phyloP scores from a whole-genome alignment of 2,113 vertebrate species.

The Datnioides undecimradiatus region DNA sequence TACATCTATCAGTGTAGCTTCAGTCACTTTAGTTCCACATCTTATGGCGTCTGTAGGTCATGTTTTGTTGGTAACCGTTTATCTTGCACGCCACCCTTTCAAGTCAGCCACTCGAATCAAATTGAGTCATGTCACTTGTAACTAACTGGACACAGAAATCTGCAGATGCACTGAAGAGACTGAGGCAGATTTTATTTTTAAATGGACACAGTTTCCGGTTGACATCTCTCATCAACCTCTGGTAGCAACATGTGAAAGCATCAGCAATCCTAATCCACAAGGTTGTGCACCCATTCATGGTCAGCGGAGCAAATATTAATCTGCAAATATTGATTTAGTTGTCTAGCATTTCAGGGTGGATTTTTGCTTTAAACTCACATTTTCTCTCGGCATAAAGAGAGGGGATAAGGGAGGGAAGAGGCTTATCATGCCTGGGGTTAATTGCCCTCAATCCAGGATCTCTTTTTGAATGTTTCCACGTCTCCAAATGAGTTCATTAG shows the following conservation, averaged over 20 bases:
- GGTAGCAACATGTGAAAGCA: background rate
- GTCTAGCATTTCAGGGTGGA: conserved; percentile 9
- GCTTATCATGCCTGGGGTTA: conserved; percentile 72
- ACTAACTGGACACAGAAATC: background rate
- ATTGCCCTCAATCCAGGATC: conserved; percentile 76
- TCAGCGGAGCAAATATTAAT: conserved; percentile 33
- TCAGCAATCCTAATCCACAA: background rate
- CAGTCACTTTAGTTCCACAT: background rate
- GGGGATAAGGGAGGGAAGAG: conserved; percentile 25
- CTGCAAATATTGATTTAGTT: conserved; percentile 50
- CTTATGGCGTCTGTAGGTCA: too few relatives aligned
- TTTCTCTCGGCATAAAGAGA: conserved; percentile 27
- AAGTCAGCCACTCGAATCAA: background rate
- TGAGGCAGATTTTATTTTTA: background rate
- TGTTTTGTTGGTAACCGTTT: too few relatives aligned
- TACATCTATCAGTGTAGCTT: background rate
- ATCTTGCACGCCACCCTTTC: background rate
- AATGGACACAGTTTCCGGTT: background rate
- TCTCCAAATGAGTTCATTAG: conserved; percentile 83
- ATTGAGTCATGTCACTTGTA: background rate
- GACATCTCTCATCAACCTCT: background rate
- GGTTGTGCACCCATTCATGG: conserved; percentile 1
- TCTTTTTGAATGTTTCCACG: conserved; percentile 74
- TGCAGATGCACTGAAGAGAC: background rate
- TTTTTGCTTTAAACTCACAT: conserved; percentile 36